These are phyloP conservation scores for Microctenopoma lineatum DNA, from an alignment of 2,797 vertebrate genomes.

Conservation along the genomic window DNA sequence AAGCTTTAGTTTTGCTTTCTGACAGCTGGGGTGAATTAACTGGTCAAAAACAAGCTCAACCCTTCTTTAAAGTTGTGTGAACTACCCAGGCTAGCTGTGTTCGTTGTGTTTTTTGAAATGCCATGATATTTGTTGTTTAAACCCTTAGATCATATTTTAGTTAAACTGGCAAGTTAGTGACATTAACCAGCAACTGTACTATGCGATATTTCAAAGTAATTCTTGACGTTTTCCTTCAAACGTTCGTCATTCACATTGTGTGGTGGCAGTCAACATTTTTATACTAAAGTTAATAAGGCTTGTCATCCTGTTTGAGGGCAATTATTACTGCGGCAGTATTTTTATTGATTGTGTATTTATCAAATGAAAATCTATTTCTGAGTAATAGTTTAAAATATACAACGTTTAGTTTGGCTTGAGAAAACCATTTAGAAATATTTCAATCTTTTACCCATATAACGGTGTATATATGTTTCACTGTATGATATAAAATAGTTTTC, in stretches of 20 bases:
- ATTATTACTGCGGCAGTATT: not conserved
- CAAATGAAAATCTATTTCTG: not conserved
- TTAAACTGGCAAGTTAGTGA: conserved; percentile 40
- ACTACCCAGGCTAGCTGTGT: not conserved
- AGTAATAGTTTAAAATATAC: not conserved
- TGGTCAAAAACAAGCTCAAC: not conserved
- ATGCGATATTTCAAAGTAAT: conserved; percentile 65
- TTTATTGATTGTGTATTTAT: not conserved
- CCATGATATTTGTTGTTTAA: conserved; percentile 23
- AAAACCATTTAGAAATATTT: not conserved
- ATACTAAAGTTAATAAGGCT: not conserved
- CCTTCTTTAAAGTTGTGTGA: not conserved
- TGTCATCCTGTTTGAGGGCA: not conserved
- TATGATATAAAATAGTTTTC: not conserved
- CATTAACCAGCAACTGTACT: not conserved
- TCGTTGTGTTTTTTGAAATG: not conserved
- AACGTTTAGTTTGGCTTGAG: not conserved
- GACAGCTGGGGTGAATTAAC: conserved; percentile 24
- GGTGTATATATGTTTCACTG: not conserved
- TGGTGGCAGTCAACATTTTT: too few species aligned
- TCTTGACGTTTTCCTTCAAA: not conserved
- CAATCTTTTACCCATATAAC: too few species aligned
- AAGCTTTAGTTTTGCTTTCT: conserved; percentile 23
- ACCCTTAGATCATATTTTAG: conserved; percentile 19
- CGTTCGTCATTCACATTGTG: too few species aligned